Evolutionary conservation across 2,113 vertebrate genomes (phyloP).

Genomic region (Sylvilagus bachmani): DNA sequence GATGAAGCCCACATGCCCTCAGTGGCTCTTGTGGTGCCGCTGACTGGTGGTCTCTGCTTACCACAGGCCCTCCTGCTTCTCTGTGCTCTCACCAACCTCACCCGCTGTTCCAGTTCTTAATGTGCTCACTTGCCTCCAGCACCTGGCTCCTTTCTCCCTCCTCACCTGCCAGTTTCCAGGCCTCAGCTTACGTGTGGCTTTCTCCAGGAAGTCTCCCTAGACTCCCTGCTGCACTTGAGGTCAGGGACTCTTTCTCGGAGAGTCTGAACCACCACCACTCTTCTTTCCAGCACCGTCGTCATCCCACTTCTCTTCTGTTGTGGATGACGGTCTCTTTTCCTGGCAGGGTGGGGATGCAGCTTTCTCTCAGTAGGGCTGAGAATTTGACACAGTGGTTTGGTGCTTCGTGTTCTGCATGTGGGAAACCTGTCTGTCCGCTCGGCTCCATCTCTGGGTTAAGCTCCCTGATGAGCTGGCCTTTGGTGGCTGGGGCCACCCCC

Average conservation of each 20-base stretch:
- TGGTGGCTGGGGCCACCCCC: neutral
- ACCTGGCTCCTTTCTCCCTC: neutral
- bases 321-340: neutral
- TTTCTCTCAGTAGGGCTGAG: neutral
- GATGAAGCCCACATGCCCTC: neutral
- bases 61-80: neutral
- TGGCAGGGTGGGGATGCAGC: accelerated
- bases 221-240: too few relatives aligned
- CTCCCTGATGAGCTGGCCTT: too few relatives aligned
- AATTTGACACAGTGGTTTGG: accelerated
- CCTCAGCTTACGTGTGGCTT: neutral
- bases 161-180: neutral
- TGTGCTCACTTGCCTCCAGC: accelerated
- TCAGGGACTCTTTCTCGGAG: neutral
- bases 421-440: accelerated
- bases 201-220: neutral
- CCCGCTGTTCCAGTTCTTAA: too few relatives aligned
- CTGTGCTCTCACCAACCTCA: neutral
- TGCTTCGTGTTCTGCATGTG: neutral
- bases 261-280: accelerated
- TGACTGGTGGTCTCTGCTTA: too few relatives aligned
- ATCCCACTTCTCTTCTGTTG: neutral
- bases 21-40: accelerated
- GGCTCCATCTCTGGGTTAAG: accelerated
- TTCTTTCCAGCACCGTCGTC: accelerated